Evolutionary conservation across 2,113 vertebrate genomes (phyloP).

Genomic region (Colistium nudipinnis): DNA sequence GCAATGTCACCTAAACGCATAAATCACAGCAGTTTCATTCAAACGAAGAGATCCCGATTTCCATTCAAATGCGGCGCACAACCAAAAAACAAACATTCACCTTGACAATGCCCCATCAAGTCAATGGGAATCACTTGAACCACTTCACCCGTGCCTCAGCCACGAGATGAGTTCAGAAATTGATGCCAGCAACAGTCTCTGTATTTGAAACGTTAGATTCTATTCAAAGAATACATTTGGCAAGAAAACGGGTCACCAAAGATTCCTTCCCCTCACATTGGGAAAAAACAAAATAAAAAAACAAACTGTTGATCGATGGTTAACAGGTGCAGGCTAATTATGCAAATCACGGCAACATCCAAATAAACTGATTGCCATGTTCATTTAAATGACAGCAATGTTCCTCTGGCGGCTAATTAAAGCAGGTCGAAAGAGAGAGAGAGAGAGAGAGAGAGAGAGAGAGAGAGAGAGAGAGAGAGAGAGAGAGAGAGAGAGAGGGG

Average conservation of each 20-base stretch:
- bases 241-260: too few species aligned
- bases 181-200: slow-evolving; percentile 12
- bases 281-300: slow-evolving; percentile 75
- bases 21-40: not conserved
- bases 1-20: not conserved
- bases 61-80: slow-evolving; percentile 25
- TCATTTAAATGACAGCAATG: slow-evolving; percentile 81
- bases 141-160: too few species aligned
- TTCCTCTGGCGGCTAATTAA: slow-evolving; percentile 81
- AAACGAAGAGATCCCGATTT: slow-evolving; percentile 27
- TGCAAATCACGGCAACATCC: slow-evolving; percentile 77
- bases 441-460: slow-evolving; percentile 46
- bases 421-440: slow-evolving; percentile 53
- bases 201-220: slow-evolving; percentile 55
- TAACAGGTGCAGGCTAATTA: slow-evolving; percentile 81
- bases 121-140: slow-evolving; percentile 23
- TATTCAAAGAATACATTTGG: too few species aligned
- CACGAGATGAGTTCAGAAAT: slow-evolving; percentile 37
- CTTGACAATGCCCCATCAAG: slow-evolving; percentile 29
- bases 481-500: slow-evolving; percentile 32
- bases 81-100: slow-evolving; percentile 36
- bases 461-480: slow-evolving; percentile 46
- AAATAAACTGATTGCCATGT: slow-evolving; percentile 83
- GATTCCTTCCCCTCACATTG: slow-evolving; percentile 37
- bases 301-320: slow-evolving; percentile 76